Conservation (phyloP, 2,888 invertebrate species). For the Melipona beecheii region DNA sequence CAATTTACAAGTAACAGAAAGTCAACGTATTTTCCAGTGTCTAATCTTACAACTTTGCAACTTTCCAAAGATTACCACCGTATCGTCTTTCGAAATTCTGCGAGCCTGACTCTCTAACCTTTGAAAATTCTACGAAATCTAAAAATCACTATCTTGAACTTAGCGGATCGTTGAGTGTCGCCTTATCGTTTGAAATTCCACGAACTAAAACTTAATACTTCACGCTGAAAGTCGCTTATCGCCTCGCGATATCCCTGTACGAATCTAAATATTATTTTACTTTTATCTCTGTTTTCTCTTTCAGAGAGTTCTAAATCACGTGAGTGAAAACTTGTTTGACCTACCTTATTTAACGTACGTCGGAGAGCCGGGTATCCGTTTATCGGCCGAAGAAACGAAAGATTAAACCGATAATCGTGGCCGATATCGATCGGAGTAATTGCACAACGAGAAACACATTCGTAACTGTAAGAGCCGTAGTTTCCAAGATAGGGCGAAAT, state of each 20-base stretch:
- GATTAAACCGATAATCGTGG: not conserved
- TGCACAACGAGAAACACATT: not conserved
- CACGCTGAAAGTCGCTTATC: too few species aligned
- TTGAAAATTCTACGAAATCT: not conserved
- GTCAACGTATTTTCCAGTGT: not conserved
- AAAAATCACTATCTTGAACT: not conserved
- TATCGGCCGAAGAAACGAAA: slow-evolving; percentile 3
- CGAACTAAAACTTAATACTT: too few species aligned
- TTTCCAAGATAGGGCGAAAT: not conserved
- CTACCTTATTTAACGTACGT: not conserved
- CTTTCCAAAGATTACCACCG: not conserved
- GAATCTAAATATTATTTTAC: too few species aligned
- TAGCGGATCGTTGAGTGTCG: too few species aligned
- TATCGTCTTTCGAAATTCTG: not conserved
- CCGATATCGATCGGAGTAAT: slow-evolving; percentile 14
- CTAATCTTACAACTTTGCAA: not conserved
- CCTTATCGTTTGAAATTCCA: too few species aligned
- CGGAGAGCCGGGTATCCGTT: not conserved
- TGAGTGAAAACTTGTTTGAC: not conserved
- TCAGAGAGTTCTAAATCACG: not conserved
- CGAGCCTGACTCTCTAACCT: not conserved
- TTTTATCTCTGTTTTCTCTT: not conserved
- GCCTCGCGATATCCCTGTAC: too few species aligned
- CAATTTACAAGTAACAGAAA: not conserved
- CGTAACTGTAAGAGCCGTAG: not conserved